Evolutionary conservation across 1,140 invertebrate genomes (phyloP).

Genomic region (Caligus rogercresseyi): DNA sequence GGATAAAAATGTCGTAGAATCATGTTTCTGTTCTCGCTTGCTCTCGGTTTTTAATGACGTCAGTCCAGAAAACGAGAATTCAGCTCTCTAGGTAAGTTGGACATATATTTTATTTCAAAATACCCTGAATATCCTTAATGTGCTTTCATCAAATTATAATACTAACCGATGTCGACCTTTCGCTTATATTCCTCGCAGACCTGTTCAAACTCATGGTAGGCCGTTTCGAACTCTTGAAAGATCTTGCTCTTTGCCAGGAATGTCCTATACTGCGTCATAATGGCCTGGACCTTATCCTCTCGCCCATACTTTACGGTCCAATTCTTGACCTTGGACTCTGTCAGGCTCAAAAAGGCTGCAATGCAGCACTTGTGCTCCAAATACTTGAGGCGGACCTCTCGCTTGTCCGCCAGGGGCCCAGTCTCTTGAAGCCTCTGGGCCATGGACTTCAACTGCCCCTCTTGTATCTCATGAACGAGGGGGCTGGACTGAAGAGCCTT

Average conservation of each 20-base stretch:
- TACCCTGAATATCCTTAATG: not conserved
- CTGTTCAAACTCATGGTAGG: constrained; percentile 73
- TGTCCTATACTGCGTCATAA: constrained; percentile 71
- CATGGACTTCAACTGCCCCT: constrained; percentile 61
- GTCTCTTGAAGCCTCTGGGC: constrained; percentile 49
- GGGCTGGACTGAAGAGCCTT: constrained; percentile 38
- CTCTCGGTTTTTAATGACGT: no score
- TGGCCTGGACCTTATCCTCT: constrained; percentile 57
- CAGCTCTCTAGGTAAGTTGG: no score
- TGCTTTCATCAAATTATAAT: constrained; percentile 10
- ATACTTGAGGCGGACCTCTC: constrained; percentile 63
- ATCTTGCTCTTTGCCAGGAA: constrained; percentile 78
- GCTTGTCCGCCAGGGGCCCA: constrained; percentile 47
- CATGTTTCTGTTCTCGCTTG: no score
- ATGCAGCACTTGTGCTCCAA: constrained; percentile 80
- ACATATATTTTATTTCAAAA: constrained; percentile 16
- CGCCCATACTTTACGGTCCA: constrained; percentile 77
- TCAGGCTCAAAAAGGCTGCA: constrained; percentile 67
- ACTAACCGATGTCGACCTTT: constrained; percentile 46
- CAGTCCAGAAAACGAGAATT: no score
- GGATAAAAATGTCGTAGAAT: no score
- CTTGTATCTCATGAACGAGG: constrained; percentile 41
- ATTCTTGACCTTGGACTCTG: constrained; percentile 64
- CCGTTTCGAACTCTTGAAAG: constrained; percentile 83
- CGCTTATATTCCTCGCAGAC: constrained; percentile 75